phyloP scores from a whole-genome alignment of 2,797 vertebrate species.

The Eulemur mongoz region DNA sequence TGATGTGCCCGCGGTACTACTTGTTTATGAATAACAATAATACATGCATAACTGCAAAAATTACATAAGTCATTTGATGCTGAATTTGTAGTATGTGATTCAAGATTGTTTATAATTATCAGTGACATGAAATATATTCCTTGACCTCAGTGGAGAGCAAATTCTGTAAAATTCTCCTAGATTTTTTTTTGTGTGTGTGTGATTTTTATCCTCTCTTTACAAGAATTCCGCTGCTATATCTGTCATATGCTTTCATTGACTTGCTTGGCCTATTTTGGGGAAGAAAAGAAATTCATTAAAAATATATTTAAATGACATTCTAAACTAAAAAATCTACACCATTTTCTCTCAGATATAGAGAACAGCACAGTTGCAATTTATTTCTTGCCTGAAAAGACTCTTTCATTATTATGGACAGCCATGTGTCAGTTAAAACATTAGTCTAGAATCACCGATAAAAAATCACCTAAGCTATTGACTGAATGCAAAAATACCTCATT shows the following conservation, averaged over 20 bases:
- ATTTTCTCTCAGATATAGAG: slow-evolving; percentile 11
- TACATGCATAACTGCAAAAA: neutral
- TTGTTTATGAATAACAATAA: slow-evolving; percentile 5
- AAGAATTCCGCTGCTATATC: neutral
- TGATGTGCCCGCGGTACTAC: neutral
- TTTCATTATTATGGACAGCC: slow-evolving; percentile 20
- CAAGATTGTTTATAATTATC: neutral
- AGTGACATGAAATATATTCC: neutral
- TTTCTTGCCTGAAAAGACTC: slow-evolving; percentile 7
- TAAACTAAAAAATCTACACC: neutral
- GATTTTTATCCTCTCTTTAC: neutral
- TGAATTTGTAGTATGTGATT: neutral
- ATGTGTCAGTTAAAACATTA: neutral
- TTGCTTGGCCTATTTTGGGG: slow-evolving; percentile 1
- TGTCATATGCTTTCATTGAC: neutral
- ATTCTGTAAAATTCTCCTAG: neutral
- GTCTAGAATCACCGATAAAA: neutral
- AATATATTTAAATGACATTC: slow-evolving; percentile 12
- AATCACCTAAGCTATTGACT: neutral
- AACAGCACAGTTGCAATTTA: neutral
- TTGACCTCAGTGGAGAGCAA: neutral
- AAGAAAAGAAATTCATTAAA: slow-evolving; percentile 45
- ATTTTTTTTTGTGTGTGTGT: neutral
- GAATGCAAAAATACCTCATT: neutral
- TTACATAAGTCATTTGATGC: neutral